phyloP scores from a whole-genome alignment of 2,113 vertebrate species.

The Lutjanus erythropterus region DNA sequence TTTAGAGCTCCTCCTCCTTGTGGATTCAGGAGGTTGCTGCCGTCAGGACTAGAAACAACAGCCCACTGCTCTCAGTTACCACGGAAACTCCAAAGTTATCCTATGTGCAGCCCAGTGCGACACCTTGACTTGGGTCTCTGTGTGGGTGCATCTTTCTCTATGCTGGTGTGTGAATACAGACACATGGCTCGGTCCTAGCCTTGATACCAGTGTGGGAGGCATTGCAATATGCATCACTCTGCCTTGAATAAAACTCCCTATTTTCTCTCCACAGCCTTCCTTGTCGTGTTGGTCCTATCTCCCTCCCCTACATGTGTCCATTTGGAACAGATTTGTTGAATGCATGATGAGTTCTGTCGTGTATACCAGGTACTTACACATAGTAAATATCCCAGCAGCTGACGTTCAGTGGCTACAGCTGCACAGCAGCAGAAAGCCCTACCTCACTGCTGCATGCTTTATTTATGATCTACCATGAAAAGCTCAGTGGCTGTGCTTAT shows the following conservation, averaged over 20 bases:
- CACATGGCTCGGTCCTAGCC: slow-evolving; percentile 24
- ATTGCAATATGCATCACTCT: slow-evolving; percentile 17
- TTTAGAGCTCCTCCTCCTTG: slow-evolving; percentile 10
- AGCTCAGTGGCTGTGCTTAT: slow-evolving; percentile 35
- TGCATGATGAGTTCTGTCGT: background rate
- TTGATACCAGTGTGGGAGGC: slow-evolving; percentile 34
- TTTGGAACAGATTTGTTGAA: slow-evolving; percentile 32
- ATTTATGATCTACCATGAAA: slow-evolving; percentile 64
- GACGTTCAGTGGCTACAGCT: slow-evolving; percentile 30
- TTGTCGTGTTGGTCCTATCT: slow-evolving; percentile 3
- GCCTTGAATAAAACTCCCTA: background rate
- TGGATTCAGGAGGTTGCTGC: slow-evolving; percentile 17
- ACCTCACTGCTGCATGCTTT: slow-evolving; percentile 51
- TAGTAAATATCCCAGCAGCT: slow-evolving; percentile 18
- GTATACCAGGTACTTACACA: slow-evolving; percentile 4
- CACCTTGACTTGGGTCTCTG: slow-evolving; percentile 29
- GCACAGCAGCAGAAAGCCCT: slow-evolving; percentile 45
- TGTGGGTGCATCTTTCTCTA: slow-evolving; percentile 27
- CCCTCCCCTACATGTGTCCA: slow-evolving; percentile 1
- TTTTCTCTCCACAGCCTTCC: background rate
- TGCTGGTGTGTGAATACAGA: slow-evolving; percentile 7
- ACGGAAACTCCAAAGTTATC: slow-evolving; percentile 25
- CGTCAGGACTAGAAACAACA: slow-evolving; percentile 37
- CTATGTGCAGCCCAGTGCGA: slow-evolving; percentile 8
- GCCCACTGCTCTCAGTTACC: slow-evolving; percentile 39